phyloP scores from a whole-genome alignment of 2,797 vertebrate genomes.

The Girardinus metallicus region DNA sequence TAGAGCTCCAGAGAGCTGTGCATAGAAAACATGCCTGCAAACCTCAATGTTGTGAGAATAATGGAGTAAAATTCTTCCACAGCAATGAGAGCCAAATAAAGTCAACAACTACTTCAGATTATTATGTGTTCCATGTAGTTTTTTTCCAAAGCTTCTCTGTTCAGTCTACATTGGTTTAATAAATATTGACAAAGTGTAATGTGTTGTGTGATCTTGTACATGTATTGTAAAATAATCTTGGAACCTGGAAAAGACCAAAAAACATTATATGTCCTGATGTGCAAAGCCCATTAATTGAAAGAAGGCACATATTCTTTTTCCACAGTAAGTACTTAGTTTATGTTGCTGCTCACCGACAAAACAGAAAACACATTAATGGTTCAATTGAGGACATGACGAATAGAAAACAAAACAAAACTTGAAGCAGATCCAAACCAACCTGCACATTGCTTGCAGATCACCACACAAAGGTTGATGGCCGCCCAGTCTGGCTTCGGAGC shows the following conservation, averaged over 20 bases:
- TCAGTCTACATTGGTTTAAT: neutral
- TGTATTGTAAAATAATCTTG: neutral
- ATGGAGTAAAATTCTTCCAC: neutral
- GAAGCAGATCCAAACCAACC: slow-evolving; percentile 68
- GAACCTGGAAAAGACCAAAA: neutral
- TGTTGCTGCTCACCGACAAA: neutral
- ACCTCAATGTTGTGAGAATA: neutral
- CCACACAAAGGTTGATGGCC: slow-evolving; percentile 92
- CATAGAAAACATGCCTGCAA: neutral
- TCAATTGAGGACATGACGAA: slow-evolving; percentile 63
- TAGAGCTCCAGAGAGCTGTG: neutral
- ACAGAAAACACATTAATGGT: neutral
- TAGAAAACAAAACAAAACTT: neutral
- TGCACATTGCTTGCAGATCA: slow-evolving; percentile 95
- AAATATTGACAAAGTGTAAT: neutral
- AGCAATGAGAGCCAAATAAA: neutral
- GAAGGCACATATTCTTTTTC: neutral
- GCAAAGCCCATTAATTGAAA: neutral
- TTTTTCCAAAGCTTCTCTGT: neutral
- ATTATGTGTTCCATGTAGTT: neutral
- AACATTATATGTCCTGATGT: neutral
- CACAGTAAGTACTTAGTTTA: neutral
- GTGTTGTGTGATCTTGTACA: neutral
- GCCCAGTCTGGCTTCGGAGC: slow-evolving; percentile 90
- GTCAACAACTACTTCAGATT: neutral